Evolutionary conservation across 2,888 invertebrate genomes (phyloP).

Genomic region (Phalera bucephala): DNA sequence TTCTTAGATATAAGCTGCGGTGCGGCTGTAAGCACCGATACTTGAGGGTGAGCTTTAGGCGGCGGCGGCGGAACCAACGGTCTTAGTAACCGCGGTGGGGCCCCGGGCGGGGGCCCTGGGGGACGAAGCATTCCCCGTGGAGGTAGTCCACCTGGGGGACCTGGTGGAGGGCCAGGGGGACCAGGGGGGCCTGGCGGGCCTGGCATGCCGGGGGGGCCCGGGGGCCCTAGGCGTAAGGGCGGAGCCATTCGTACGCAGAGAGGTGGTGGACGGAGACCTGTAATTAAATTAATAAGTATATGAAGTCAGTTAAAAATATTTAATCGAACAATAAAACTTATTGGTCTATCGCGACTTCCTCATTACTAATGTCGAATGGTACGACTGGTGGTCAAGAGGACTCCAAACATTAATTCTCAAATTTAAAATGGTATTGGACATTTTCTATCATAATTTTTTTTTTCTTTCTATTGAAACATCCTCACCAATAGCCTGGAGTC

Average conservation of each 20-base stretch:
- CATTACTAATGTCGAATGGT: too few relatives aligned
- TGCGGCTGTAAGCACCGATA: constrained; percentile 91
- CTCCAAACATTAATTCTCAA: too few relatives aligned
- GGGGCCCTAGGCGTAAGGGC: constrained; percentile 33
- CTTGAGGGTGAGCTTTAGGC: constrained; percentile 60
- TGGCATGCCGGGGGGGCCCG: constrained; percentile 34
- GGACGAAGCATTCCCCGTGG: constrained; percentile 70
- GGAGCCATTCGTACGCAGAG: constrained; percentile 48
- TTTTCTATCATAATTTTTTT: too few relatives aligned
- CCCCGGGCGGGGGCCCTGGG: constrained; percentile 85
- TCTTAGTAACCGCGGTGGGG: constrained; percentile 84
- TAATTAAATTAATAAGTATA: too few relatives aligned
- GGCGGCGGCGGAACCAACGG: constrained; percentile 84
- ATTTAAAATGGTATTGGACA: too few relatives aligned
- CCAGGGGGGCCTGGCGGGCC: constrained; percentile 68
- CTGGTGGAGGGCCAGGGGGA: constrained; percentile 85
- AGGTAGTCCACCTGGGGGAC: constrained; percentile 47
- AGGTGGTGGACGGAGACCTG: constrained; percentile 63
- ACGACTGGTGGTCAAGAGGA: too few relatives aligned
- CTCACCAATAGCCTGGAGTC: too few relatives aligned
- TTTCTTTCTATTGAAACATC: too few relatives aligned
- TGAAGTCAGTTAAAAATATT: neutral
- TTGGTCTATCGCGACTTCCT: neutral
- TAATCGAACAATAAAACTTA: neutral
- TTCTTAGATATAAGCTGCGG: constrained; percentile 91